phyloP scores from a whole-genome alignment of 2,888 invertebrate species.

The Ichneumoninae sp. region DNA sequence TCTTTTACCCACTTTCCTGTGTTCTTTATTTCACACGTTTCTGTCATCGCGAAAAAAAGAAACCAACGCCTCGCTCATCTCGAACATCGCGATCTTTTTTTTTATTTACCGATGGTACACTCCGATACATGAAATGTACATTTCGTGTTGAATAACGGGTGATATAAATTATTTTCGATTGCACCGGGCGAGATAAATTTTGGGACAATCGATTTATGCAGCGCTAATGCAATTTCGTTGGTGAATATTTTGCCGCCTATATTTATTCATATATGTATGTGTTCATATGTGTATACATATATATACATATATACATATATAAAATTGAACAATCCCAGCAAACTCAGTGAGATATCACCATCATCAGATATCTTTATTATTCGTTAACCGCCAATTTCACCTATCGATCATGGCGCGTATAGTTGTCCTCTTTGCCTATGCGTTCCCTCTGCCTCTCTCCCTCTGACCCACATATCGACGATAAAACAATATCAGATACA shows the following conservation, averaged over 20 bases:
- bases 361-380: not conserved
- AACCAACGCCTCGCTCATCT: not conserved
- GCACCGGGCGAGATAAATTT: not conserved
- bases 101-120: not conserved
- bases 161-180: constrained; percentile 30
- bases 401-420: not conserved
- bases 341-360: not conserved
- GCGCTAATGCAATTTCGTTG: constrained; percentile 22
- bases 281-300: not conserved
- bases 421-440: not conserved
- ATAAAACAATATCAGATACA: constrained; percentile 6
- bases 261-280: not conserved
- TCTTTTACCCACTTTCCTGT: too few relatives aligned
- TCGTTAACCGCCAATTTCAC: not conserved
- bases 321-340: not conserved
- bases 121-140: not conserved
- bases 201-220: not conserved
- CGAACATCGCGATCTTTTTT: not conserved
- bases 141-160: not conserved
- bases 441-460: not conserved
- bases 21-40: too few relatives aligned
- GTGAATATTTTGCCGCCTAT: not conserved
- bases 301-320: not conserved
- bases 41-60: too few relatives aligned
- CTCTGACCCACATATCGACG: constrained; percentile 1